phyloP scores from a whole-genome alignment of 2,113 vertebrate species.

The Pholis gunnellus region DNA sequence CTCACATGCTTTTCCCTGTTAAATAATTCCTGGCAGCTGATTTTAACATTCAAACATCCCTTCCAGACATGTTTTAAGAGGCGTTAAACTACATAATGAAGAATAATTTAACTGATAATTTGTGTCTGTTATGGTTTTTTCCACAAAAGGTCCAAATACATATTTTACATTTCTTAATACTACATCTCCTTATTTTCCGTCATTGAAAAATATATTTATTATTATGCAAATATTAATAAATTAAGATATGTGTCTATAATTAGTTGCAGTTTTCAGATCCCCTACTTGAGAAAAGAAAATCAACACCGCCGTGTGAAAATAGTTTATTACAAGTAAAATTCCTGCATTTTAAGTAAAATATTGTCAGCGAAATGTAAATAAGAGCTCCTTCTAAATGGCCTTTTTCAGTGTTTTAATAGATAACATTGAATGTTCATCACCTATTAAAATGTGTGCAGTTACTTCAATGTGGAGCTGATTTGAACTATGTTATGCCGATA shows the following conservation, averaged over 20 bases:
- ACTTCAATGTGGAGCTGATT: background rate
- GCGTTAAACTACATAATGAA: background rate
- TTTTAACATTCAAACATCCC: background rate
- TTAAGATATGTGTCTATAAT: background rate
- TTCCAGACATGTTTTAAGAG: background rate
- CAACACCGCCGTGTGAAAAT: background rate
- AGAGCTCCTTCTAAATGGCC: background rate
- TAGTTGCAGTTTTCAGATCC: background rate
- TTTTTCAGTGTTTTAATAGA: background rate
- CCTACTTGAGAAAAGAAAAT: background rate
- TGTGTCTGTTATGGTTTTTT: background rate
- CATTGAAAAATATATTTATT: background rate
- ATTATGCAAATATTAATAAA: background rate
- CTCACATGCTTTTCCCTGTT: slow-evolving; percentile 23
- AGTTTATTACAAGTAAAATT: background rate
- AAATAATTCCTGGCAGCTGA: background rate
- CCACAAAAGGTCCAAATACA: background rate
- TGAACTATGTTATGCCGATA: background rate
- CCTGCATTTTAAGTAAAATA: background rate
- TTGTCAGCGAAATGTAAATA: background rate
- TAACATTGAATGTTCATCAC: background rate
- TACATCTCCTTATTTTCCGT: background rate
- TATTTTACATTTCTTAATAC: background rate
- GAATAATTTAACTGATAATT: background rate
- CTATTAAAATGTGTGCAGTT: background rate